Evolutionary conservation across 2,888 invertebrate genomes (phyloP).

Genomic region (Aphidoletes aphidimyza): DNA sequence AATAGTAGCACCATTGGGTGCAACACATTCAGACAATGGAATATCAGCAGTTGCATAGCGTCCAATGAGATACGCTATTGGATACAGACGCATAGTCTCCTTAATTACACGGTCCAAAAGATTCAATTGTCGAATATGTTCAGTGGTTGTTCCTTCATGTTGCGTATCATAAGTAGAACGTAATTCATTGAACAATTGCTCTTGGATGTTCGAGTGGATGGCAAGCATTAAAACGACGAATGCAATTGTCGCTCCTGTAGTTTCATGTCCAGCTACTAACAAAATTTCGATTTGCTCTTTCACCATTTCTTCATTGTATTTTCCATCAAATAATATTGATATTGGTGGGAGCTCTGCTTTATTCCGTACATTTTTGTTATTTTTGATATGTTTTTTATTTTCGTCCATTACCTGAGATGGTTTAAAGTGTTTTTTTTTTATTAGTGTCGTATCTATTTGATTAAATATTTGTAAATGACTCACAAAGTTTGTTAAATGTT

Average conservation of each 20-base stretch:
- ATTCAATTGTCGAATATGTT: conserved; percentile 5
- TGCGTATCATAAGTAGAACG: background rate
- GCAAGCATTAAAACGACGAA: conserved; percentile 48
- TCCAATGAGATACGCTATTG: conserved; percentile 45
- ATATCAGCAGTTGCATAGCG: background rate
- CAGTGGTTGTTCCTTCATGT: background rate
- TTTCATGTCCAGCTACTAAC: background rate
- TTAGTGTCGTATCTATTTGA: too few relatives aligned
- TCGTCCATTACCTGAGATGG: background rate
- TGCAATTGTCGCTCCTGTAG: background rate
- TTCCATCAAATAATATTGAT: too few relatives aligned
- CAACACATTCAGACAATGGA: conserved; percentile 21
- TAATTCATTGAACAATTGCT: conserved; percentile 51
- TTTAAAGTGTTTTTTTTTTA: background rate
- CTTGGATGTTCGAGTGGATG: conserved; percentile 55
- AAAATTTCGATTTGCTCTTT: background rate
- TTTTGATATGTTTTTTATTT: background rate
- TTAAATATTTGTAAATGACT: background rate
- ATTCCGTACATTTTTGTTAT: background rate
- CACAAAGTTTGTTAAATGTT: conserved; percentile 3
- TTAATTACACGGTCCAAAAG: conserved; percentile 55
- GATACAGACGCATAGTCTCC: conserved; percentile 55
- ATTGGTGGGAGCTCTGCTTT: too few relatives aligned
- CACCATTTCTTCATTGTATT: too few relatives aligned
- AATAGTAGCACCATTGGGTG: conserved; percentile 56